Evolutionary conservation across 2,113 vertebrate genomes (phyloP).

Genomic region (Halichoerus grypus): DNA sequence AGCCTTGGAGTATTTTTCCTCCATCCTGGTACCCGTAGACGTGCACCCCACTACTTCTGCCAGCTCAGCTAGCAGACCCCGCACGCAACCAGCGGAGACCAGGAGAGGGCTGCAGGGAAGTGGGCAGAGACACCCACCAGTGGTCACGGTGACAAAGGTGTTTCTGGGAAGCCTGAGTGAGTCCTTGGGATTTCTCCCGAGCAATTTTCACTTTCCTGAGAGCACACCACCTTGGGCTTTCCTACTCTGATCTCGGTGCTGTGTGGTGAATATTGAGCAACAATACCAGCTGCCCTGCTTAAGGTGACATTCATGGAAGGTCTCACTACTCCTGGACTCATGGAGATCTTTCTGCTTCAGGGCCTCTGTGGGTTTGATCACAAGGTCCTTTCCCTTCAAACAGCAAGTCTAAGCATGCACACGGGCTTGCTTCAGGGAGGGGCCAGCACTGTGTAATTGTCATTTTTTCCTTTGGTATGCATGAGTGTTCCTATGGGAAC

Average conservation of each 20-base stretch:
- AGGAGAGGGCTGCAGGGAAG: accelerated
- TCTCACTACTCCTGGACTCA: accelerated
- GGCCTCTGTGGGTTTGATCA: background rate
- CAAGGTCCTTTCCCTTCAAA: background rate
- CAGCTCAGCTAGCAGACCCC: accelerated
- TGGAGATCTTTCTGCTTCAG: background rate
- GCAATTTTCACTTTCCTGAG: background rate
- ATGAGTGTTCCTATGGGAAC: conserved; percentile 32
- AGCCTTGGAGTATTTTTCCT: no score
- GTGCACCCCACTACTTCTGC: accelerated
- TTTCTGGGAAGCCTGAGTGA: background rate
- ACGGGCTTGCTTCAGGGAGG: background rate
- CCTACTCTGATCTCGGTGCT: accelerated
- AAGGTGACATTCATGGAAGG: no score
- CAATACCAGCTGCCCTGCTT: background rate
- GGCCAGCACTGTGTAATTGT: background rate
- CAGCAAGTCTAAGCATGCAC: background rate
- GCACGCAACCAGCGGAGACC: background rate
- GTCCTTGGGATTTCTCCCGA: background rate
- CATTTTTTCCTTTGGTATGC: conserved; percentile 5
- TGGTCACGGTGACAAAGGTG: accelerated
- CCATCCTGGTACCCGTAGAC: background rate
- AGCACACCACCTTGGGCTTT: no score
- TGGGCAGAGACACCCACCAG: background rate
- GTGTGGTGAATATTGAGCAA: background rate